Base-by-base conservation (phyloP, 1,140 invertebrate species). In the Tetramorium simillimum region DNA sequence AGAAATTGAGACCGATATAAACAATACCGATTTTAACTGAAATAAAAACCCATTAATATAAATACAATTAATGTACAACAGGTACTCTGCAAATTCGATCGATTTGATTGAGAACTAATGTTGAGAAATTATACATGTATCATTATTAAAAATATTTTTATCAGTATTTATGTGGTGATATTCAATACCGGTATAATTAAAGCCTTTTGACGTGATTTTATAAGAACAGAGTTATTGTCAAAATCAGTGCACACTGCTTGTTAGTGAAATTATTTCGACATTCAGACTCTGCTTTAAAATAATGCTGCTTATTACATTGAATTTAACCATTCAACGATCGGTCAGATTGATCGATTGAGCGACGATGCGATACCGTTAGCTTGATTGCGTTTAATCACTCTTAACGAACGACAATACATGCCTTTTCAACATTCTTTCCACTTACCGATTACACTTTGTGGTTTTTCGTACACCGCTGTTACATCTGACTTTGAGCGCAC, bases 341-440 rank as follows among this genome's bases (percentile, higher is more conserved):
- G 33, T 33, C 3, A 3, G 3, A 33, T 33, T 33, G 28, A 16
- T 67, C 12, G 33, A 33, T 62, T 12, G 40, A 78, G 58, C 40
- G 1, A 37, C 43, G 40, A 78, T 78, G 43, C 12, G 12, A 21
- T 63, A 49, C 7, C 43, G 28, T 77, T 14, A 67, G 5, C 24
- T 37, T 78, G 0, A 78, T 33, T 78, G 40, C 3, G 18, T 2
- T 80, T 80, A 49, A 78, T 78, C 33, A 37, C 16, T 16, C 49
- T 63, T 21, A n/a, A 75, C 3, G 24, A 65, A 3, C 2, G 6
- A 51, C 24, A 67, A 24, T n/a, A n/a, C n/a, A 28, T 12, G 16
- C 12, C 46, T 69, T 24, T 69, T 69, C 37, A 16, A 53, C 53
- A 67, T 67, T 2, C 28, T 63, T 28, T 78, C 9, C 37, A 65